These are phyloP conservation scores for Dicrostonyx torquatus DNA, from an alignment of 2,797 vertebrate species.

Conservation along the genomic window DNA sequence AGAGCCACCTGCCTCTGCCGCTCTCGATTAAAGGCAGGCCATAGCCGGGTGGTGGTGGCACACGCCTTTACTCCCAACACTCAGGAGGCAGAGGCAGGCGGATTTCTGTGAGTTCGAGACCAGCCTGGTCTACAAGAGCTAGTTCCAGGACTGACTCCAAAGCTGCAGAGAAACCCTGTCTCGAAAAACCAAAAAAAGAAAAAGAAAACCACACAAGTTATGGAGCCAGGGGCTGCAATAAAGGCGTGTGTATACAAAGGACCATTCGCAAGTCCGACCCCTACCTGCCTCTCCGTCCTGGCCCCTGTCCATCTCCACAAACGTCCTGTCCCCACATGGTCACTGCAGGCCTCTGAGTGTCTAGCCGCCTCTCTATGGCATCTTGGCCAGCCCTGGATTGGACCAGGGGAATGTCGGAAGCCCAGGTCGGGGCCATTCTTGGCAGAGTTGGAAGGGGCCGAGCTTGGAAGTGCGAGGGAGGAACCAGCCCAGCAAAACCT, in stretches of 20 bases:
- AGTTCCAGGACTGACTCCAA: too few species aligned
- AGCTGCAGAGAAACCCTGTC: too few species aligned
- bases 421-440: conserved; percentile 68
- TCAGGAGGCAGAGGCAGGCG: too few species aligned
- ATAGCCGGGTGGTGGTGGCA: too few species aligned
- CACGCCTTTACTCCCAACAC: too few species aligned
- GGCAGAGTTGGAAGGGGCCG: conserved; percentile 63
- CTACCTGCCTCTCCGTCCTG: conserved; percentile 74
- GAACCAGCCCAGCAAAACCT: conserved; percentile 82
- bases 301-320: conserved; percentile 43
- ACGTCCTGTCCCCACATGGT: conserved; percentile 35
- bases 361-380: conserved; percentile 48
- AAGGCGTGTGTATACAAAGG: not conserved
- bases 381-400: not conserved
- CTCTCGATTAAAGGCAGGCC: not conserved
- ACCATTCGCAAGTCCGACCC: not conserved
- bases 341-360: conserved; percentile 71
- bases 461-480: conserved; percentile 85
- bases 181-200: too few species aligned
- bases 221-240: not conserved
- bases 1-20: not conserved
- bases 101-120: too few species aligned
- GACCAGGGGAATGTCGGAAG: conserved; percentile 35
- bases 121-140: too few species aligned
- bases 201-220: not conserved